These are phyloP conservation scores for Macrotus californicus DNA, from an alignment of 2,113 vertebrate species.

Conservation along the genomic window DNA sequence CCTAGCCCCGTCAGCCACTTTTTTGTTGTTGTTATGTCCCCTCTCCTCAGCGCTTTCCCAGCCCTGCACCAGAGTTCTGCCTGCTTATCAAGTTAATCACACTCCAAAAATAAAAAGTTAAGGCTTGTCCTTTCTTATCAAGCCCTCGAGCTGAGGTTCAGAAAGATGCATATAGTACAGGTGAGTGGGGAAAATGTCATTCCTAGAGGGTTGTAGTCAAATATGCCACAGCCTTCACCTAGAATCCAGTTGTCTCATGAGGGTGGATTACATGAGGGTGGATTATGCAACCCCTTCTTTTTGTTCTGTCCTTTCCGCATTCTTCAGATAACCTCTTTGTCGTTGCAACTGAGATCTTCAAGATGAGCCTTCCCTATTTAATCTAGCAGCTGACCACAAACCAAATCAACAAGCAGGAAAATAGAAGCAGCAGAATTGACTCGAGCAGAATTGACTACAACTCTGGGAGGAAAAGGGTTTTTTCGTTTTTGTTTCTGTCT, in stretches of 20 bases:
- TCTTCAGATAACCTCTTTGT: background rate
- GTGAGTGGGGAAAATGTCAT: background rate
- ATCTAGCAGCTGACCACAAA: background rate
- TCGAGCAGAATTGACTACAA: background rate
- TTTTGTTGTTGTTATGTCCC: background rate
- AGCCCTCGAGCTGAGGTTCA: background rate
- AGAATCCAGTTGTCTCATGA: background rate
- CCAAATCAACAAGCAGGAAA: conserved; percentile 9
- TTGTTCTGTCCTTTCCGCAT: background rate
- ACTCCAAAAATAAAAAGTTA: background rate
- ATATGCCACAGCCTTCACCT: background rate
- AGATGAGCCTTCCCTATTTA: background rate
- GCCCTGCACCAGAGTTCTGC: background rate
- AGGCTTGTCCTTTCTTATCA: background rate
- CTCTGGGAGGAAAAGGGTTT: background rate
- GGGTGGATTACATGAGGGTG: background rate
- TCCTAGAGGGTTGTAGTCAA: conserved; percentile 17
- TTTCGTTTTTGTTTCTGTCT: background rate
- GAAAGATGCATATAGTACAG: background rate
- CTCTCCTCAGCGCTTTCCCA: background rate
- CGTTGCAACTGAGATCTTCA: background rate
- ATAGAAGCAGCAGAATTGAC: background rate
- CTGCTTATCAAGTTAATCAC: background rate
- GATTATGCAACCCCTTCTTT: background rate
- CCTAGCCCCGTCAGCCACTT: background rate